A percentile compares a stretch with the other conserved stretches of the same genome.
Conservation (phyloP, 2,888 invertebrate species). For the Hydrotaea diabolus region DNA sequence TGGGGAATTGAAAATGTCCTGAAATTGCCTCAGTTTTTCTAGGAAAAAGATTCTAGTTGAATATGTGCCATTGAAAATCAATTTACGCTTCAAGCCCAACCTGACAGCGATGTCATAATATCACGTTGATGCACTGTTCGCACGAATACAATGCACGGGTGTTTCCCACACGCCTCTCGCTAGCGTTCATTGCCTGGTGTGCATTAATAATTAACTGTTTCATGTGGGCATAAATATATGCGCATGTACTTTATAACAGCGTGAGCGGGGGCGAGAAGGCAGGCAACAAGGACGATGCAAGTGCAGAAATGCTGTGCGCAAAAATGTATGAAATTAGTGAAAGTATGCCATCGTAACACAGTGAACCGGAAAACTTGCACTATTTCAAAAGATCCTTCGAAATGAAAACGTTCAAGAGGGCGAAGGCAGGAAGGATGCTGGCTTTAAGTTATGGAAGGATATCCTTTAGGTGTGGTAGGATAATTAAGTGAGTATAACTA, state of each 20-base stretch:
- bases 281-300: neutral
- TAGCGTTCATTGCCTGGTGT: neutral
- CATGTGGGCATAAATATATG: constrained; percentile 5
- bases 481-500: too few relatives aligned
- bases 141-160: too few relatives aligned
- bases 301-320: neutral
- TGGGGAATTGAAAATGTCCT: too few relatives aligned
- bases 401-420: neutral
- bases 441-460: neutral
- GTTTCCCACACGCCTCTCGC: neutral
- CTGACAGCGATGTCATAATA: too few relatives aligned
- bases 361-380: constrained; percentile 1
- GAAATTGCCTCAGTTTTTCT: too few relatives aligned
- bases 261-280: too few relatives aligned
- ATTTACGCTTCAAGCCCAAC: too few relatives aligned
- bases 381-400: neutral
- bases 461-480: neutral
- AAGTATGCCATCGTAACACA: constrained; percentile 7
- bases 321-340: constrained; percentile 12
- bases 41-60: too few relatives aligned
- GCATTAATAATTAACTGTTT: constrained; percentile 25
- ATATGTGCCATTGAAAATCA: too few relatives aligned
- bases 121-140: too few relatives aligned
- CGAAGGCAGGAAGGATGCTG: neutral
- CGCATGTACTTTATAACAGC: neutral